Conservation (phyloP, 2,113 vertebrate species). For the Arvicanthis niloticus region DNA sequence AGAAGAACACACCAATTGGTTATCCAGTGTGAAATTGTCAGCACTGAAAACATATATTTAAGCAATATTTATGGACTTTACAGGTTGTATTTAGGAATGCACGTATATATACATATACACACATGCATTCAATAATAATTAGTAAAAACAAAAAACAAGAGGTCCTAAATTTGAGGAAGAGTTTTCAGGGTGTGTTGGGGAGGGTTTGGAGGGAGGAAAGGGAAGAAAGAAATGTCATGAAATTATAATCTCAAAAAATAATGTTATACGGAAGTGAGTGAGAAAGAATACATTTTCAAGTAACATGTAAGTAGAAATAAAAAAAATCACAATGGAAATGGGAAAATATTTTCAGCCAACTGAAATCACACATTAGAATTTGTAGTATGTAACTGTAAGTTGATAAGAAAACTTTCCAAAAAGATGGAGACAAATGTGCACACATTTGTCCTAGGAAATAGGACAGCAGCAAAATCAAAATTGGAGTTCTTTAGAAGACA, state of each 20-base stretch:
- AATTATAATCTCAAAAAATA: neutral
- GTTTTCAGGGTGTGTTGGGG: no score
- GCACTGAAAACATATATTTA: neutral
- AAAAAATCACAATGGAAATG: neutral
- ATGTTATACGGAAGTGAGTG: neutral
- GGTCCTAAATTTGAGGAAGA: neutral
- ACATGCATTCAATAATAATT: neutral
- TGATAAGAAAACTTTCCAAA: neutral
- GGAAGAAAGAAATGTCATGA: neutral
- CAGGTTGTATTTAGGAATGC: neutral
- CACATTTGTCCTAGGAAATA: neutral
- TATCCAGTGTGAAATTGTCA: neutral
- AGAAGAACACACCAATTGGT: neutral
- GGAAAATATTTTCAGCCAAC: conserved; percentile 4
- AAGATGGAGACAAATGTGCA: neutral
- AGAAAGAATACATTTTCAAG: neutral
- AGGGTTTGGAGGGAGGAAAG: neutral
- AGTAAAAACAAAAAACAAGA: neutral
- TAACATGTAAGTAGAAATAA: conserved; percentile 4
- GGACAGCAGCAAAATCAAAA: neutral
- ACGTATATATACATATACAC: neutral
- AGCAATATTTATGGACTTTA: neutral
- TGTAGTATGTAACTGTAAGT: neutral
- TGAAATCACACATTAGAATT: conserved; percentile 14
- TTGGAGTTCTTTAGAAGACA: neutral